These are phyloP conservation scores for Antedon mediterranea DNA, from an alignment of 53 echinoderm and acorn worm species.

Conservation along the genomic window DNA sequence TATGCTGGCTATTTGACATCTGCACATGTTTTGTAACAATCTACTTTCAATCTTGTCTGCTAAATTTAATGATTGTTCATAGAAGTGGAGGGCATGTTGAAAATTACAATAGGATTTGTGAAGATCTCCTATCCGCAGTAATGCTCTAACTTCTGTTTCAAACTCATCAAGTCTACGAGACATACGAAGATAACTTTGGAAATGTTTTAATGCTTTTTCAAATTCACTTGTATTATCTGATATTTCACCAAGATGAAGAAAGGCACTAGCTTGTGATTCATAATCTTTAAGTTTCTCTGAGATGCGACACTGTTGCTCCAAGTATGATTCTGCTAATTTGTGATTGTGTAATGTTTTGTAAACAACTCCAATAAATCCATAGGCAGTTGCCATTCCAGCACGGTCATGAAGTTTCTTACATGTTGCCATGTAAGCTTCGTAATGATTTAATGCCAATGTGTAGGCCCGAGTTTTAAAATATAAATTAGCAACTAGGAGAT, in stretches of 20 bases:
- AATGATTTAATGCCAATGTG: conserved; percentile 52
- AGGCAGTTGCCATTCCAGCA: conserved; percentile 66
- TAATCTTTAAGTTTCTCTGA: conserved; percentile 48
- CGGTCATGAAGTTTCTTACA: conserved; percentile 51
- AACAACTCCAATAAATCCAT: conserved; percentile 62
- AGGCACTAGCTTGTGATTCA: conserved; percentile 46
- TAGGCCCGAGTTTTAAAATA: conserved; percentile 49
- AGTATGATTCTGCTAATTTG: conserved; percentile 56
- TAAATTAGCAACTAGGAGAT: conserved; percentile 49
- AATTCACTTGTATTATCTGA: conserved; percentile 25
- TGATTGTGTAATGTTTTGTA: conserved; percentile 57
- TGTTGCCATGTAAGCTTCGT: conserved; percentile 47
- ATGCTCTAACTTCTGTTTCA: conserved; percentile 72
- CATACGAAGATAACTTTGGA: conserved; percentile 54
- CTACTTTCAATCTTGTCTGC: conserved; percentile 36
- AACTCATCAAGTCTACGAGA: conserved; percentile 88
- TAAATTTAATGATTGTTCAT: conserved; percentile 47
- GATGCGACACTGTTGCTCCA: conserved; percentile 62
- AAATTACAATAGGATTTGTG: conserved; percentile 24
- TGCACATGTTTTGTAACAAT: conserved; percentile 20
- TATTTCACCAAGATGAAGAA: conserved; percentile 50
- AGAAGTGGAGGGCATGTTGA: conserved; percentile 57
- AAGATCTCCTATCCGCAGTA: conserved; percentile 54
- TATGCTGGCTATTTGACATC: conserved; percentile 41
- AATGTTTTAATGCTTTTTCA: conserved; percentile 43